Percentiles rank a stretch among this genome's conserved stretches.
Conservation (phyloP, 2,113 vertebrate genomes). For the Brachyistius frenatus region DNA sequence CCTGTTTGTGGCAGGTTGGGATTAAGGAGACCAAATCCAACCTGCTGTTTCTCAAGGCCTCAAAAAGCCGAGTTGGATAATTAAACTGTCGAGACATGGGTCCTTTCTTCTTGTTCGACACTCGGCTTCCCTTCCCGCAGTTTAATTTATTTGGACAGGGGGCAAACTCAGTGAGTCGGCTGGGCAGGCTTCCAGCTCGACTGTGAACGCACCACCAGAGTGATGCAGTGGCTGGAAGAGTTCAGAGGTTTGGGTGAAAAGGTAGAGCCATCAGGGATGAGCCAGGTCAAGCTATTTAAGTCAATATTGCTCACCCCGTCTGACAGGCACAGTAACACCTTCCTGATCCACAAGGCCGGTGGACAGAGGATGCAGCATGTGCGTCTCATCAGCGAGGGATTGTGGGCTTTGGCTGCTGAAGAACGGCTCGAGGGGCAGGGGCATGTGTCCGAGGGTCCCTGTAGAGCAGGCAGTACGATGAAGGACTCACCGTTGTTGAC, state of each 20-base stretch:
- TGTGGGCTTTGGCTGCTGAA: slow-evolving; percentile 54
- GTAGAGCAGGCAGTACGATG: slow-evolving; percentile 72
- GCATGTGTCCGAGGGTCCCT: slow-evolving; percentile 75
- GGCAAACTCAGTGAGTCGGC: slow-evolving; percentile 58
- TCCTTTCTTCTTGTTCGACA: slow-evolving; percentile 44
- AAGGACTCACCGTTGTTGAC: slow-evolving; percentile 81
- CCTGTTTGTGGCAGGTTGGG: slow-evolving; percentile 69
- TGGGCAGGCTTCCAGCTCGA: slow-evolving; percentile 63
- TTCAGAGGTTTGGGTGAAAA: slow-evolving; percentile 73
- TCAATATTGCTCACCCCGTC: slow-evolving; percentile 72
- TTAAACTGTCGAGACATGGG: slow-evolving; percentile 74
- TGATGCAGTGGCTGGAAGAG: slow-evolving; percentile 48
- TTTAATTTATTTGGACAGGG: slow-evolving; percentile 81
- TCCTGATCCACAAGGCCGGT: slow-evolving; percentile 72
- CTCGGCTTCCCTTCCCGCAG: slow-evolving; percentile 52
- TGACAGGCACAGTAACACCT: slow-evolving; percentile 81
- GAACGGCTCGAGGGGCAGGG: slow-evolving; percentile 58
- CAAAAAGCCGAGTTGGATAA: slow-evolving; percentile 75
- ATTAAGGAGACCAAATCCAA: slow-evolving; percentile 72
- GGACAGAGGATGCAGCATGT: slow-evolving; percentile 67
- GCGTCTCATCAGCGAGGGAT: slow-evolving; percentile 65
- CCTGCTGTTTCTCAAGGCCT: slow-evolving; percentile 76
- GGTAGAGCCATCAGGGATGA: slow-evolving; percentile 72
- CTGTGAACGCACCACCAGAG: slow-evolving; percentile 28
- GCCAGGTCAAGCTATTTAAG: slow-evolving; percentile 76